Base-by-base conservation (phyloP, 2,888 invertebrate species). In the Nemotelus pantherinus region DNA sequence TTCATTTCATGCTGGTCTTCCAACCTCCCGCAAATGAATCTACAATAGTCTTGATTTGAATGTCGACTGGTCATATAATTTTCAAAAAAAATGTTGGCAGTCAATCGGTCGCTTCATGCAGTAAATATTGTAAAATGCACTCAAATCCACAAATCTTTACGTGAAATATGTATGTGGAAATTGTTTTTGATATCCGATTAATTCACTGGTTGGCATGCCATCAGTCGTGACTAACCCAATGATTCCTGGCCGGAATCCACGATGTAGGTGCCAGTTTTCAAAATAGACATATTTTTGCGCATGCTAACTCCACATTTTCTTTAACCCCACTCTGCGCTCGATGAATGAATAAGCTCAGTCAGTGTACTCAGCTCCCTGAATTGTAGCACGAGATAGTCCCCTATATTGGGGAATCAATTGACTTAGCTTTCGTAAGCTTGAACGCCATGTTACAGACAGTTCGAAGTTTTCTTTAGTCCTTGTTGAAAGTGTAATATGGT, bases 191-290 rank as follows among this genome's bases (percentile, higher is more conserved):
- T 25, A 25, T 25, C 25, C 25, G 25, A 1, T 50, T 44, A 47
- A 47, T 67, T 48, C 39, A 48, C 67, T 67, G 39, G 3, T 39
- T 48, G 45, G 45, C 65, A 47, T n/a, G 4, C 44, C 43, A 41
- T 55, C 70, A 70, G 70, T 55, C 55, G 70, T 70, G 70, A 70
- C 70, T 70, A 70, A 70, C 43, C 53, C 70, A 41, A 55, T 55
- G 70, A 25, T 25, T 25, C 25, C 44, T 5, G 39, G 53, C 41
- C 4, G 25, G 55, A 25, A 10, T 9, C 3, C 53, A 55, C 6
- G 53, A 70, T 44, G 55, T 70, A 70, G 70, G 10, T 3, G 55
- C 9, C 10, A 67, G 5, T 48, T 25, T 48, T 67, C 48, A 67
- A 67, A 48, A 67, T 25, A 25, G 25, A 25, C 25, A 25, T 25